phyloP scores from a whole-genome alignment of 2,797 vertebrate genomes.

The Eupleurogrammus muticus region DNA sequence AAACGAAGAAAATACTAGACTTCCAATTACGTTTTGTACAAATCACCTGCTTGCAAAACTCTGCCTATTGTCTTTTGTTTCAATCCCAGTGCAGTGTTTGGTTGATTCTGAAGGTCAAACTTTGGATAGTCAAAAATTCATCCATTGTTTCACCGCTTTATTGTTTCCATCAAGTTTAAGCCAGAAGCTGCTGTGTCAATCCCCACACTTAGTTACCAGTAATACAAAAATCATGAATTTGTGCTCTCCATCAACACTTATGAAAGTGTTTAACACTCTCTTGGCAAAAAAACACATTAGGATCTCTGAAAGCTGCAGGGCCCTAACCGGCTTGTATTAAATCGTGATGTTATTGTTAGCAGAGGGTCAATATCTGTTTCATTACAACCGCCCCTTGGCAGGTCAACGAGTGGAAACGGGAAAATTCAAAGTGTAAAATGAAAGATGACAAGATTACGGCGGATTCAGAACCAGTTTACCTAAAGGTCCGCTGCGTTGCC shows the following conservation, averaged over 20 bases:
- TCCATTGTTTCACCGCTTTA: neutral
- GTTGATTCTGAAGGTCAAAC: neutral
- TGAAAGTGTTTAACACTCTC: constrained; percentile 12
- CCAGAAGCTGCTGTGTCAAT: neutral
- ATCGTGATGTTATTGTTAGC: constrained; percentile 24
- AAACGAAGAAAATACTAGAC: too few species aligned
- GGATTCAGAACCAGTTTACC: constrained; percentile 37
- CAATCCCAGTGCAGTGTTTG: neutral
- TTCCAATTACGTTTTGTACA: neutral
- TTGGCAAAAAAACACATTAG: constrained; percentile 6
- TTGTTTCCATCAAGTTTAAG: constrained; percentile 1
- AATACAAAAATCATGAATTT: neutral
- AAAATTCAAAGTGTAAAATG: constrained; percentile 30
- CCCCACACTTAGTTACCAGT: neutral
- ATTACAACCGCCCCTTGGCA: constrained; percentile 5
- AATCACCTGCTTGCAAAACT: neutral
- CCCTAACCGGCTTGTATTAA: constrained; percentile 15
- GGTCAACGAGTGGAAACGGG: constrained; percentile 23
- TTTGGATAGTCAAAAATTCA: neutral
- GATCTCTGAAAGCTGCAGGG: neutral
- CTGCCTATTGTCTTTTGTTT: neutral
- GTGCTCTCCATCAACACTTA: neutral
- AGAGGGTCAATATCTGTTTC: constrained; percentile 19
- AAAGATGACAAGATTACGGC: constrained; percentile 32
- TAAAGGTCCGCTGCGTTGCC: constrained; percentile 23